phyloP scores from a whole-genome alignment of 2,113 vertebrate genomes.

The Python bivittatus region DNA sequence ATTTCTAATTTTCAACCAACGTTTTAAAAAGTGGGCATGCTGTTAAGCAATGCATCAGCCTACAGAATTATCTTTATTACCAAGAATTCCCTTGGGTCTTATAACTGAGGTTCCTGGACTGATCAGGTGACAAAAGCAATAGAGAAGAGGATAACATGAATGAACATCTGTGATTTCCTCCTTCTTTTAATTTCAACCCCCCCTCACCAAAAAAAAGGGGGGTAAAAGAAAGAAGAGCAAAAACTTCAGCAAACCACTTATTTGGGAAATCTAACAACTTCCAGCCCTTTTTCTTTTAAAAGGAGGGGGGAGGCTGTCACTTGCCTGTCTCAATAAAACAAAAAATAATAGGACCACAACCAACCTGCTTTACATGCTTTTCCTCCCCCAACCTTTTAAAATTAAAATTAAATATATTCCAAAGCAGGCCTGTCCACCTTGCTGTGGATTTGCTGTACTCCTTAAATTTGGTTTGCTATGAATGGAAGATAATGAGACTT shows the following conservation, averaged over 20 bases:
- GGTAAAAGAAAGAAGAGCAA: background rate
- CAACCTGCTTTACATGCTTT: background rate
- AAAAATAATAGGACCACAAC: background rate
- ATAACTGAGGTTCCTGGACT: too few species aligned
- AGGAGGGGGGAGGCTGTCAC: accelerated
- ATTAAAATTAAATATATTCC: background rate
- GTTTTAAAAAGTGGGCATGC: too few species aligned
- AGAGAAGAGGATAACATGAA: too few species aligned
- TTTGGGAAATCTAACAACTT: background rate
- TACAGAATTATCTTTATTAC: too few species aligned
- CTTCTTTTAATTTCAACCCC: too few species aligned
- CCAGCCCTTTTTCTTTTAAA: background rate
- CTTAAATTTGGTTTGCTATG: background rate
- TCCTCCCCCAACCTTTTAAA: background rate
- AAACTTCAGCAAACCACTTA: background rate
- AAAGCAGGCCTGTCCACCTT: too few species aligned
- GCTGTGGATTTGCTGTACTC: background rate
- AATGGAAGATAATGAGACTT: background rate
- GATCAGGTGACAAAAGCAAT: too few species aligned
- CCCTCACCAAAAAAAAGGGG: too few species aligned
- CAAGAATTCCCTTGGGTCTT: too few species aligned
- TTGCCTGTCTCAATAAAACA: background rate
- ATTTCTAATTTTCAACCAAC: too few species aligned
- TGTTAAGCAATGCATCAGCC: too few species aligned
- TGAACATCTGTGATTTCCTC: too few species aligned